A percentile compares a stretch with the other conserved stretches of the same genome.
phyloP scores from a whole-genome alignment of 2,888 invertebrate genomes.

The Tridacna gigas region DNA sequence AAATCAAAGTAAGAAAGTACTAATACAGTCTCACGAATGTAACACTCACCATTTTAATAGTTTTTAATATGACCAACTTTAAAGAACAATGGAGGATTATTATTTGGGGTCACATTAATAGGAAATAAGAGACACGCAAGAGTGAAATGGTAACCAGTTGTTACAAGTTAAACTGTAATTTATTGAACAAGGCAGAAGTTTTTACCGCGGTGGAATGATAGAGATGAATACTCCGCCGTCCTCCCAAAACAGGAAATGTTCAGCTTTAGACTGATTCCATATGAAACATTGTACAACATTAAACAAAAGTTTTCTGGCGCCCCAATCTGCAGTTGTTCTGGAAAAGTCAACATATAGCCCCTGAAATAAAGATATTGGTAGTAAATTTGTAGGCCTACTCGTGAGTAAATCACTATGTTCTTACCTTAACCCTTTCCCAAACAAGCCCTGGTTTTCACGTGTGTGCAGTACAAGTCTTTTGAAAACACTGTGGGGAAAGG shows the following conservation, averaged over 20 bases:
- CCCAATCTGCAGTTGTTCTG: slow-evolving; percentile 68
- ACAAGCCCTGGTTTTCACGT: no score
- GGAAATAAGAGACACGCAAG: not conserved
- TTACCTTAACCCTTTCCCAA: no score
- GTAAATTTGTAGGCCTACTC: not conserved
- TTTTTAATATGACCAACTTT: no score
- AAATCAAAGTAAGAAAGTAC: no score
- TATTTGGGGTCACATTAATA: no score
- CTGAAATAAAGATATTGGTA: slow-evolving; percentile 48
- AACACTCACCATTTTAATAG: no score
- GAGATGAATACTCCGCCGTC: slow-evolving; percentile 30
- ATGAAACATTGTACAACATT: slow-evolving; percentile 55
- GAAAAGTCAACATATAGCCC: slow-evolving; percentile 72
- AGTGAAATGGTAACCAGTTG: not conserved
- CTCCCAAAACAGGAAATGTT: slow-evolving; percentile 58
- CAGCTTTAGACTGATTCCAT: slow-evolving; percentile 38
- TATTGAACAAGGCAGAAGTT: not conserved
- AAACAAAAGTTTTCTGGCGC: slow-evolving; percentile 69
- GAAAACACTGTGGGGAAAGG: not conserved
- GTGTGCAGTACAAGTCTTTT: not conserved
- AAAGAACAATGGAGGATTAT: no score
- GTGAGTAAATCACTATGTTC: no score
- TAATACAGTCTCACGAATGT: no score
- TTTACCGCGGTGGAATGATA: slow-evolving; percentile 25
- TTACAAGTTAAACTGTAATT: no score